Evolutionary conservation across 2,888 invertebrate genomes (phyloP), one percentile per base, ranked within the genome.

Genomic region (Ophraella communa): DNA sequence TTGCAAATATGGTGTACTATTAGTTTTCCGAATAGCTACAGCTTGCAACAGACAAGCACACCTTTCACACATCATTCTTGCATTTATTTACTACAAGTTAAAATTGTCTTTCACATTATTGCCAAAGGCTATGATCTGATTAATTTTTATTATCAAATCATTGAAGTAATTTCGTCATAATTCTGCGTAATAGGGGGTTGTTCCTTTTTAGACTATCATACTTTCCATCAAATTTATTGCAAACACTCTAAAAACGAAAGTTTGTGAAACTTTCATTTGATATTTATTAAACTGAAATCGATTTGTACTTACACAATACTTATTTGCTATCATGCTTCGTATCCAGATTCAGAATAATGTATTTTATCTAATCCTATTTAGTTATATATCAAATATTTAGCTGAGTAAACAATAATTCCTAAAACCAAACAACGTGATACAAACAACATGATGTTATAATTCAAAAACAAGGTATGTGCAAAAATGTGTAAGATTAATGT

Each of bases 31-130:
- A 18, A 42, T 24, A 42, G 54, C 42, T 42, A 55, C 42, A 21
- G 54, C n/a, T 20, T 55, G 14, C 54, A 55, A 55, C 23, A 39
- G 54, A 42, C 14, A 55, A 39, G 42, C 54, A 42, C 54, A 55
- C 54, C 54, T 55, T 24, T 55, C 42, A 55, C 24, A 42, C 42
- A 55, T 24, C 42, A 21, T 21, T 45, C 21, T 45, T 45, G 21
- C 21, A 45, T 45, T 45, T 8, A 55, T 24, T 17, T 42, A 24
- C 24, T 55, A 42, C 23, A 42, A 42, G 11, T 53, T 20, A 35
- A 53, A 42, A 45, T 10, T 45, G 21, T 45, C n/a, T 45, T 20
- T 20, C 14, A 45, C 45, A 21, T 23, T 55, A 42, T 42, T 42
- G 42, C 54, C 24, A 24, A 24, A 42, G 42, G 54, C 54, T 24